Evolutionary conservation across 2,113 vertebrate species (phyloP).

Genomic region (Turdus rufiventris): DNA sequence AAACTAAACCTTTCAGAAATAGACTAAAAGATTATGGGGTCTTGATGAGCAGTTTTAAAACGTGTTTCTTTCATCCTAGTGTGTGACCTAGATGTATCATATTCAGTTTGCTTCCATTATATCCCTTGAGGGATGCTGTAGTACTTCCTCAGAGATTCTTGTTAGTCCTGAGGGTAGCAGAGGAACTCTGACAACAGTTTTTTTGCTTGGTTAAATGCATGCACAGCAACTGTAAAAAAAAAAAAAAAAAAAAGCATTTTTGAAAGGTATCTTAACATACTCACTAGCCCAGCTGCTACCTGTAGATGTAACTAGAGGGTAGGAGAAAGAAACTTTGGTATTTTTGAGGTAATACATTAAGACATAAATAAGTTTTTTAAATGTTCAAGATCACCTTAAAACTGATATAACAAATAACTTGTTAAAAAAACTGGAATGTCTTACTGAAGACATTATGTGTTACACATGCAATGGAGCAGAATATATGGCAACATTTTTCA

Average conservation of each 20-base stretch:
- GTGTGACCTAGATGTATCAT: not conserved
- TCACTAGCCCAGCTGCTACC: not conserved
- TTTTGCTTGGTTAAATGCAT: not conserved
- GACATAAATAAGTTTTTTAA: not conserved
- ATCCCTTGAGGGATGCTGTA: not conserved
- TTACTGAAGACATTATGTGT: not conserved
- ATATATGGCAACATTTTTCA: constrained; percentile 7
- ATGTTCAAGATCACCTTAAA: constrained; percentile 1
- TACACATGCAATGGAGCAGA: not conserved
- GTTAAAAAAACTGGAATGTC: not conserved
- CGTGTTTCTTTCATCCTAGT: not conserved
- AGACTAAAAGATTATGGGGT: not conserved
- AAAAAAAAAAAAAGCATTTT: not conserved
- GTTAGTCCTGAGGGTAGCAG: not conserved
- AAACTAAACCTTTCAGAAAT: not conserved
- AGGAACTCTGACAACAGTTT: not conserved
- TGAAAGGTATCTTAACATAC: not conserved
- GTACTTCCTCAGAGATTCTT: not conserved
- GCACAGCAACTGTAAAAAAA: not conserved
- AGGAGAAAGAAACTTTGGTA: not conserved
- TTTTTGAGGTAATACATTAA: not conserved
- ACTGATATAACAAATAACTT: not conserved
- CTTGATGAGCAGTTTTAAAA: not conserved
- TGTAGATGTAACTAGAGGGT: not conserved
- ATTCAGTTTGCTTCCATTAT: not conserved